Base-by-base conservation (phyloP, 2,888 invertebrate genomes). In the Orchesella flavescens region DNA sequence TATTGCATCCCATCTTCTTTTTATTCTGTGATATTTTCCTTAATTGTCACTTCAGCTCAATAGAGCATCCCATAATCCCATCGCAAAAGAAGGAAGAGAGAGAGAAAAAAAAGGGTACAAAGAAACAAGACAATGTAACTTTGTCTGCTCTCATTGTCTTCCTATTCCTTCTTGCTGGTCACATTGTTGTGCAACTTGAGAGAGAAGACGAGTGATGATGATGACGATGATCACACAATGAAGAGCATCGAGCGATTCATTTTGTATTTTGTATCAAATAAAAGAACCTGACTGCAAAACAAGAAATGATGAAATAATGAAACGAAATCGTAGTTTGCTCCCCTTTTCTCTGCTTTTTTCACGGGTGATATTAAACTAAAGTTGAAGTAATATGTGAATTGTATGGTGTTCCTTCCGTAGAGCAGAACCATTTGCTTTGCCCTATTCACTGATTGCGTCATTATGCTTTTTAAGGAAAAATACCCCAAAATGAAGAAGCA, bases 1-100 rank as follows among this genome's bases (percentile, higher is more conserved):
- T n/a, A n/a, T n/a, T n/a, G n/a, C n/a, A n/a, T n/a, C n/a, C n/a
- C 43, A 21, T 59, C 2, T 15, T 19, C 23, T 74, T 76, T 55
- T 76, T 68, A 7, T 24, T n/a, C 53, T 71, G 21, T 53, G 12
- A 15, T 23, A 74, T 57, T 66, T 57, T 61, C 63, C 81, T 81
- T 75, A 75, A 75, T 81, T 81, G 75, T 81, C 81, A 75, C 75
- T 81, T 74, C 17, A 69, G 59, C 77, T 77, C 77, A 68, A 77
- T 68, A 59, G 68, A 76, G 66, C 65, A 65, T 19, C 61, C 19
- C 10, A 44, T n/a, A 71, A n/a, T 53, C 43, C 24, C 57, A 66
- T 34, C 34, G 19, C 49, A 23, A 63, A 17, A 72, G 19, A 19
- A 63, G 12, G 44, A 57, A 72, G 2, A 49, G 44, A 69, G 59